Base-by-base conservation (phyloP, 2,888 invertebrate genomes). In the Minunthozetes semirufus region DNA sequence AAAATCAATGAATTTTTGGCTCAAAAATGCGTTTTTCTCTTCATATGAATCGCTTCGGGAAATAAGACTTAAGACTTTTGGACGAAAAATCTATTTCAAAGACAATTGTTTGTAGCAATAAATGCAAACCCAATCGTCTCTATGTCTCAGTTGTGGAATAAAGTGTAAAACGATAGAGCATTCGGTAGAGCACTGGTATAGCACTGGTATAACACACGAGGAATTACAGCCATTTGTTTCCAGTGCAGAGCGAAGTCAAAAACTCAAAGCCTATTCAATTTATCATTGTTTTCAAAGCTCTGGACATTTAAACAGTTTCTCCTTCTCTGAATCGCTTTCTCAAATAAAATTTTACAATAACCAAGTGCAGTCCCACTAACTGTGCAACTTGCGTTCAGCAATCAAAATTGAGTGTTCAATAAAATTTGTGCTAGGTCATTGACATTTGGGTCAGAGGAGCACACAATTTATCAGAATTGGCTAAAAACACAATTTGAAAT, bases 241-340 rank as follows among this genome's bases (percentile, higher is more conserved):
- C 1, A 8, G 22, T 25, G 22, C 3, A 25, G 17, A 50, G 27
- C 2, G 27, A 61, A 63, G 63, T 63, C 63, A 63, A 63, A 63
- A 63, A 63, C 33, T 27, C 63, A 63, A 33, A 63, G 33, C 63
- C 63, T 59, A 63, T 63, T 63, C 63, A 63, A 63, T 63, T 33
- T 63, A 63, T 63, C 63, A 63, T 63, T 63, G 63, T 63, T 63
- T 56, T 63, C 27, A 63, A 63, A 63, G 33, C 38, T 33, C 19
- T 33, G 11, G 25, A 63, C 63, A 63, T 27, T 63, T 63, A n/a
- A 63, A 63, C 38, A 63, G 25, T 59, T 59, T 59, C 15, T 29
- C 27, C 15, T 56, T 56, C 19, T 59, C 27, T 42, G 42, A 4
- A 33, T 33, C 9, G 33, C 33, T 11, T 42, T 42, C 42, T 42